Evolutionary conservation across 2,797 vertebrate species (phyloP), one percentile per base, ranked within the genome.

Genomic region (Artibeus jamaicensis): DNA sequence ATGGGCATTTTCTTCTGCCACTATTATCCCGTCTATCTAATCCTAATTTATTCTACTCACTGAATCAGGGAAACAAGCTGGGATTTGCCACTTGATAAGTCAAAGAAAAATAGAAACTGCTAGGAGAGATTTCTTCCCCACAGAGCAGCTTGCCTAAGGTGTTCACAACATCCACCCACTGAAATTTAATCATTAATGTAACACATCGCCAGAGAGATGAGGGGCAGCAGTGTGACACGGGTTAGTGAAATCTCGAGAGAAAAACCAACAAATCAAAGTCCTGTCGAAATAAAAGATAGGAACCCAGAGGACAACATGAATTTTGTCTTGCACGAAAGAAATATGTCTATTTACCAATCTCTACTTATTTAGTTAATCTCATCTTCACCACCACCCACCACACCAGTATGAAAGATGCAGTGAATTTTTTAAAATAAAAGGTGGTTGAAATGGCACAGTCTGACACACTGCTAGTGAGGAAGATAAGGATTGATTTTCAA

Each of bases 41-140:
- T 42, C 55, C 10, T 89, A 83, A 92, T 46, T 26, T 76, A 91
- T 81, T 65, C 68, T 29, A 67, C 12, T 83, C 44, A 59, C 19
- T 91, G 76, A 89, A 59, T 37, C 55, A 79, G 37, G 70, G 21
- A 5, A 93, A 19, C n/a, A 78, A 93, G 39, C n/a, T 77, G 11
- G 24, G 48, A 9, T 82, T 87, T 94, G 11, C 11, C 71, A 86
- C 18, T 91, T 73, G 44, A 26, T 77, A 93, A 82, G 34, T 67
- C n/a, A 94, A 93, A 83, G 70, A 94, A 95, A 91, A 93, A 91
- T 74, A 88, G 92, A 81, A 26, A 76, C 6, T 68, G 15, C 32
- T 55, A 48, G 18, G 16, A 79, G 26, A 74, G n/a, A 39, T 57
- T 86, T 24, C 34, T 89, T 77, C 29, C 34, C 50, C 37, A 71